These are phyloP conservation scores for Stichodactyla helianthus DNA, from an alignment of 64 coral and sea anemone genomes.

Conservation along the genomic window DNA sequence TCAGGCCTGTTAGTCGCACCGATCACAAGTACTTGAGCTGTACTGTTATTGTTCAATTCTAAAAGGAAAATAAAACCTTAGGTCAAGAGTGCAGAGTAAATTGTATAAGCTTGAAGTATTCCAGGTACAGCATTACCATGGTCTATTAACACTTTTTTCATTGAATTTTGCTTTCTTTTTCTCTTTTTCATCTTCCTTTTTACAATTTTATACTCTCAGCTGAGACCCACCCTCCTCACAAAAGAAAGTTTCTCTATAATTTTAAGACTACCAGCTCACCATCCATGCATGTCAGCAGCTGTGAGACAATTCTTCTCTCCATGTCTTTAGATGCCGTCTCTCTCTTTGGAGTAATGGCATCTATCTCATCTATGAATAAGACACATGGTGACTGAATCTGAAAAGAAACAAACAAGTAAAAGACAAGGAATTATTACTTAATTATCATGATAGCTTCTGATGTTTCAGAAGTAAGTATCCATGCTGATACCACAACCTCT, in stretches of 20 bases:
- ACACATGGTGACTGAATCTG: conserved; percentile 84
- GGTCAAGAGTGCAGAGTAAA: neutral
- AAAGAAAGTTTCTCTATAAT: neutral
- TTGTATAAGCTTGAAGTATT: no score
- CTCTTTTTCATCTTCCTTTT: neutral
- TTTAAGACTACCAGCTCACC: conserved; percentile 34
- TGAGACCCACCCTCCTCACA: no score
- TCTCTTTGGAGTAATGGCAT: conserved; percentile 92
- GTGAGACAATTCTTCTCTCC: conserved; percentile 95
- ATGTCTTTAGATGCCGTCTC: conserved; percentile 98
- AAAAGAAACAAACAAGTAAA: neutral
- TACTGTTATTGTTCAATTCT: conserved; percentile 80
- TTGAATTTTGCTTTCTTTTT: neutral
- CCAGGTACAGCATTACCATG: no score
- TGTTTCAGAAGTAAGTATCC: no score
- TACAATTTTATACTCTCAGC: no score
- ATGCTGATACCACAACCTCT: no score
- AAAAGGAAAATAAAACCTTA: neutral
- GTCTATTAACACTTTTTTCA: no score
- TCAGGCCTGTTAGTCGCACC: conserved; percentile 95
- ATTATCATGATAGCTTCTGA: no score
- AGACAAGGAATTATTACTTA: neutral
- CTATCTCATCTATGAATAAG: conserved; percentile 96
- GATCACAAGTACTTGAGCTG: conserved; percentile 78
- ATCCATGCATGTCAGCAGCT: conserved; percentile 93